Evolutionary conservation across 2,888 invertebrate genomes (phyloP), one percentile per base, ranked within the genome.

Genomic region (Drosophila kanekoi): DNA sequence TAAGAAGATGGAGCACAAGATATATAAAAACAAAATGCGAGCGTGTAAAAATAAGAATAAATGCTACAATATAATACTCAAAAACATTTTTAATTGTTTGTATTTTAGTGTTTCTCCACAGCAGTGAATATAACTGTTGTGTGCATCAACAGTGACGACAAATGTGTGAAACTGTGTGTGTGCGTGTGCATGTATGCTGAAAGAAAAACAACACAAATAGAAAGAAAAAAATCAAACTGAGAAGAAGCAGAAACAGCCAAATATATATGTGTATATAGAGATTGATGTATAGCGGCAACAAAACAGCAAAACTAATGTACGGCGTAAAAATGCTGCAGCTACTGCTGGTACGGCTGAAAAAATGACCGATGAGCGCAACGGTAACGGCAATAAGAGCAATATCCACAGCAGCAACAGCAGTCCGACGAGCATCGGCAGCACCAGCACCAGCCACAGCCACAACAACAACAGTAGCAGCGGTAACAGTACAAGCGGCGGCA

Each of bases 281-380:
- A 65, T 70, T 74, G 63, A 79, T 76, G 69, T 79, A 63, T 65
- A 81, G 43, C 70, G 59, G 40, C 48, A 49, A 66, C 53, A 62
- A 65, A 61, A 51, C 35, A 60, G 47, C 68, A 62, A 67, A 78
- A 62, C 66, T 81, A 76, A 81, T 73, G 82, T 76, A 69, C 68
- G 82, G 73, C 71, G 68, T 80, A 79, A 81, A 77, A 82, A 81
- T 85, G 79, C 69, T 73, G 78, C 76, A 85, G 80, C 72, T 72
- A 77, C 68, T 94, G 94, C 94, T 93, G 94, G 94, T 94, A 95
- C 95, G 95, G 95, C 95, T 74, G 93, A 93, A 93, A 94, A 93
- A 93, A 94, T 94, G 94, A 93, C 93, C 93, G 94, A 94, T 92
- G 94, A 95, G 94, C 89, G 84, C 81, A 87, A 85, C 79, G 80